Conservation (phyloP, 1,140 invertebrate species). For the Oreohelix idahoensis region DNA sequence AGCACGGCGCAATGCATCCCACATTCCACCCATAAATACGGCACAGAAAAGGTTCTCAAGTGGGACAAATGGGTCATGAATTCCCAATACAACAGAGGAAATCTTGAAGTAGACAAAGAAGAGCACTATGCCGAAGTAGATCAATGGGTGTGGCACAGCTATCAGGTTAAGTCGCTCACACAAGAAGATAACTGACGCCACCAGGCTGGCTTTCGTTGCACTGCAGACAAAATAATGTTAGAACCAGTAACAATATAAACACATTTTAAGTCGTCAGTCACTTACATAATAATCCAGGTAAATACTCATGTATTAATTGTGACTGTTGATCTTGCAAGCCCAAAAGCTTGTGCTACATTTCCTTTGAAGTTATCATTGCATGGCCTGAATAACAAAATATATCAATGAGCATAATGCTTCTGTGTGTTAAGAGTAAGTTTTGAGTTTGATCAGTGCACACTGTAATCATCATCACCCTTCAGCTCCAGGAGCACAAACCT, state of each 20-base stretch:
- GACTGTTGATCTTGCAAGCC: constrained; percentile 59
- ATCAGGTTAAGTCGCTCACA: constrained; percentile 97
- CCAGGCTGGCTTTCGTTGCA: constrained; percentile 95
- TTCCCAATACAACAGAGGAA: constrained; percentile 94
- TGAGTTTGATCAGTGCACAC: too few species aligned
- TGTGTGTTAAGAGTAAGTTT: too few species aligned
- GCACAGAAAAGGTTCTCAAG: constrained; percentile 99
- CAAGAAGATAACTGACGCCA: constrained; percentile 96
- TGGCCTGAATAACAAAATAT: too few species aligned
- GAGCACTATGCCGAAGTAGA: constrained; percentile 98
- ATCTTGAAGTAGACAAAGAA: constrained; percentile 99
- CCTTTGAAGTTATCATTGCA: constrained; percentile 95
- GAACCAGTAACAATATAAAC: too few species aligned
- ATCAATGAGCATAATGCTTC: too few species aligned
- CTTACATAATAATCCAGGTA: constrained; percentile 23
- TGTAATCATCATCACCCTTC: too few species aligned
- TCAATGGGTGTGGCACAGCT: constrained; percentile 94
- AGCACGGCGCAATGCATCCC: constrained; percentile 85
- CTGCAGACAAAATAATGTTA: constrained; percentile 75
- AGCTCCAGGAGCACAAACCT: too few species aligned
- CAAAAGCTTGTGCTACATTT: constrained; percentile 96
- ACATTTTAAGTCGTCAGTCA: too few species aligned
- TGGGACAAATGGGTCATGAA: constrained; percentile 98
- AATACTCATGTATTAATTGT: constrained; percentile 56
- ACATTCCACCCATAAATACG: constrained; percentile 98